A percentile compares a stretch with the other conserved stretches of the same genome.
phyloP scores from a whole-genome alignment of 1,140 invertebrate genomes.

The Drosophila simulans region DNA sequence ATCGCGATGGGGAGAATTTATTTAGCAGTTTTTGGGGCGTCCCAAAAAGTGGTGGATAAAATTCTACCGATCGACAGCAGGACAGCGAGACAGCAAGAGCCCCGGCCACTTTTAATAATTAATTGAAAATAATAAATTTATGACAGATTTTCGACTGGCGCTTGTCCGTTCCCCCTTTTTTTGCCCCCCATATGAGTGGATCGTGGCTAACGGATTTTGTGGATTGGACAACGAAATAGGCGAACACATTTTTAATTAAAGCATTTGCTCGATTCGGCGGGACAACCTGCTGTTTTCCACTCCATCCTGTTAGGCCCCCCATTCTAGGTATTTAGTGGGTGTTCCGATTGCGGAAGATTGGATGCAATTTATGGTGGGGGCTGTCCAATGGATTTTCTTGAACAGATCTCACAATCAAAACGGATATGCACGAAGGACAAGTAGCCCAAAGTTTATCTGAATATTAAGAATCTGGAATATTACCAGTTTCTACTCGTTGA shows the following conservation, averaged over 20 bases:
- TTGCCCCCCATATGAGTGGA: conserved; percentile 42
- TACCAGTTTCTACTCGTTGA: no score
- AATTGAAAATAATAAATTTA: conserved; percentile 83
- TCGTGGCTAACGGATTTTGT: conserved; percentile 58
- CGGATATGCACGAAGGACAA: background rate
- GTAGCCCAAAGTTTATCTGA: background rate
- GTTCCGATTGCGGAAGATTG: conserved; percentile 33
- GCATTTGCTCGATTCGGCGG: conserved; percentile 61
- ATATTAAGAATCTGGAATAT: background rate
- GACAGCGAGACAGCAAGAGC: conserved; percentile 6
- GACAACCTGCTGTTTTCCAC: conserved; percentile 42
- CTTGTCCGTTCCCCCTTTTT: conserved; percentile 22
- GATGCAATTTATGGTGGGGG: conserved; percentile 19
- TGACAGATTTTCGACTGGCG: conserved; percentile 77
- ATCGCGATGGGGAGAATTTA: conserved; percentile 53
- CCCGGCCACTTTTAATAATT: conserved; percentile 57
- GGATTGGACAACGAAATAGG: conserved; percentile 55
- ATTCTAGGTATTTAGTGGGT: conserved; percentile 56
- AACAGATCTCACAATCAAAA: conserved; percentile 5
- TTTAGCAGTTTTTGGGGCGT: conserved; percentile 72
- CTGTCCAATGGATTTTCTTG: conserved; percentile 37
- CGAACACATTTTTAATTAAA: conserved; percentile 80
- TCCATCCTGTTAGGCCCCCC: conserved; percentile 24
- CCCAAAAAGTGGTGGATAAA: background rate
- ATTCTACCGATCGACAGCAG: conserved; percentile 34